phyloP scores from a whole-genome alignment of 1,140 invertebrate genomes.

The Euwallacea similis region DNA sequence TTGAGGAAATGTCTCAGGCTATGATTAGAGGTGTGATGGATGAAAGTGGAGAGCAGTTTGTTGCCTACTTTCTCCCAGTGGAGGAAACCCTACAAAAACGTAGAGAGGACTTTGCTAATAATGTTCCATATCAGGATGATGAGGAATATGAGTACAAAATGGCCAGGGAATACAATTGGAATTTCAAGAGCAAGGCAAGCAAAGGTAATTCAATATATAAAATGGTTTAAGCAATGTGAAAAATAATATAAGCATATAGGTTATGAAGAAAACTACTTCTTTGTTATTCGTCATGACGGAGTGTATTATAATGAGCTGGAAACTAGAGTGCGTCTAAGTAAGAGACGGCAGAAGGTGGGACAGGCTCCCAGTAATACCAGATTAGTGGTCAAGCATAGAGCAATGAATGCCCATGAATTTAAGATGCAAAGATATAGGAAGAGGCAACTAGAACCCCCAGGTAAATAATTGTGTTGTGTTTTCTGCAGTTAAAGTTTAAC shows the following conservation, averaged over 20 bases:
- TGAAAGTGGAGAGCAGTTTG: constrained; percentile 97
- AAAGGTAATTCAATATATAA: constrained; percentile 61
- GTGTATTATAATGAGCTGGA: constrained; percentile 98
- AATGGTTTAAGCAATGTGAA: neutral
- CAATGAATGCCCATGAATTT: constrained; percentile 83
- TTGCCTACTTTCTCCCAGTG: constrained; percentile 96
- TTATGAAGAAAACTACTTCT: constrained; percentile 98
- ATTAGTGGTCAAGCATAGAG: constrained; percentile 87
- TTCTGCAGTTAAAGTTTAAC: constrained; percentile 5
- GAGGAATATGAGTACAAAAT: constrained; percentile 95
- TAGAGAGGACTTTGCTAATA: constrained; percentile 74
- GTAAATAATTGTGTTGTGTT: constrained; percentile 52
- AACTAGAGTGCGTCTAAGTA: constrained; percentile 90
- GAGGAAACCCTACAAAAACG: constrained; percentile 90
- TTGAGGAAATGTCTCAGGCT: constrained; percentile 98
- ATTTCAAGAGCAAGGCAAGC: constrained; percentile 96
- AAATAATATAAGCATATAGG: constrained; percentile 50
- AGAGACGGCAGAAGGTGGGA: constrained; percentile 78
- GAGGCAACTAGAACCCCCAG: constrained; percentile 84
- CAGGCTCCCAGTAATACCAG: constrained; percentile 77
- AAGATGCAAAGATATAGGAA: constrained; percentile 84
- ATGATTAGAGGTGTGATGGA: constrained; percentile 99
- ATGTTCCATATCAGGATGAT: constrained; percentile 85
- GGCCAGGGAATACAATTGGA: constrained; percentile 96
- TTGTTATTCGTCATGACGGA: constrained; percentile 87